Percentiles rank a stretch among this genome's conserved stretches.
phyloP scores from a whole-genome alignment of 2,113 vertebrate species.

The Melanerpes formicivorus region DNA sequence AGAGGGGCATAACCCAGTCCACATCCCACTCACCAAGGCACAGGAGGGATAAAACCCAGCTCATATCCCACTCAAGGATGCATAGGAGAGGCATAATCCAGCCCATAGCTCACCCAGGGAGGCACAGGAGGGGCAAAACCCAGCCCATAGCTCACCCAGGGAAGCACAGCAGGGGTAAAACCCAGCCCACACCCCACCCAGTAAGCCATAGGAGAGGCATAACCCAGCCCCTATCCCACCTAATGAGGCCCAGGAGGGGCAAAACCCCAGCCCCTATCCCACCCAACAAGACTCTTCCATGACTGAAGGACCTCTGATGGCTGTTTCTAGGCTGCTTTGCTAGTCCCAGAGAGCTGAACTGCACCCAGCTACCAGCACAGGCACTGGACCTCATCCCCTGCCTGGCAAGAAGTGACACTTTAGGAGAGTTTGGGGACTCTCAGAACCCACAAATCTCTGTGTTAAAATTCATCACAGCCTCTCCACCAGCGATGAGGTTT shows the following conservation, averaged over 20 bases:
- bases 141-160: too few relatives aligned
- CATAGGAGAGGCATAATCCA: too few relatives aligned
- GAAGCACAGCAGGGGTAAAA: too few relatives aligned
- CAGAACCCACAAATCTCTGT: background rate
- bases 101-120: too few relatives aligned
- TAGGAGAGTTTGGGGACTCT: background rate
- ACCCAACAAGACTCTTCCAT: background rate
- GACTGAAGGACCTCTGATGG: background rate
- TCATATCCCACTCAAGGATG: too few relatives aligned
- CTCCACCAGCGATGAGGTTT: background rate
- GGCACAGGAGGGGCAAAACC: too few relatives aligned
- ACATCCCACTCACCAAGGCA: too few relatives aligned
- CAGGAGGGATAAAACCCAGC: too few relatives aligned
- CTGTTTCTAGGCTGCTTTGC: accelerated
- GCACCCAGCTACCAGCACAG: accelerated
- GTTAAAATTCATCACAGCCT: background rate
- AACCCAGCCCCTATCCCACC: too few relatives aligned
- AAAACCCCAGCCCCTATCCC: accelerated
- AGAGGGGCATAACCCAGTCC: too few relatives aligned
- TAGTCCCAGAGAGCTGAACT: background rate
- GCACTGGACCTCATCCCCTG: background rate
- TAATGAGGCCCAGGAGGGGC: background rate
- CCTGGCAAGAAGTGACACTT: background rate
- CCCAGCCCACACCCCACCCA: too few relatives aligned
- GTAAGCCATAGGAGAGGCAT: too few relatives aligned